A percentile compares a stretch with the other conserved stretches of the same genome.
Evolutionary conservation across 2,888 invertebrate genomes (phyloP).

Genomic region (Tyria jacobaeae): DNA sequence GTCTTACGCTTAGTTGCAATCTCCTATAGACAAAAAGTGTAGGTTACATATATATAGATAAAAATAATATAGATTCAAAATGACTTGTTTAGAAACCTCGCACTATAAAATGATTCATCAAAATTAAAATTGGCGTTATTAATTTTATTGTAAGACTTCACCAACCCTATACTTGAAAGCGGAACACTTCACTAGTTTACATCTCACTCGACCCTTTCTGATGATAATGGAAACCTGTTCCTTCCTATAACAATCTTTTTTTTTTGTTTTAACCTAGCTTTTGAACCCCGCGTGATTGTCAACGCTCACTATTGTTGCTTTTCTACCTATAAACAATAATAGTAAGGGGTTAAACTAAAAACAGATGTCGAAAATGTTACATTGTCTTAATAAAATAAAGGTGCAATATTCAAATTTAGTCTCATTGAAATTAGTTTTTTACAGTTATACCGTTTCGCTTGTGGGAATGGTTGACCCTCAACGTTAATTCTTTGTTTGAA

Average conservation of each 20-base stretch:
- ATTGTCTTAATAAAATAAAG: conserved; percentile 80
- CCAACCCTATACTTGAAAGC: conserved; percentile 66
- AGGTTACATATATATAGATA: too few species aligned
- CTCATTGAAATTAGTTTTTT: conserved; percentile 75
- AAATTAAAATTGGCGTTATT: too few species aligned
- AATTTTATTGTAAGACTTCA: conserved; percentile 8
- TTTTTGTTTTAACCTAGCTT: conserved; percentile 81
- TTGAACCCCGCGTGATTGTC: conserved; percentile 77
- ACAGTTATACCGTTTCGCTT: conserved; percentile 58
- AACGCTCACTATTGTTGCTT: conserved; percentile 75
- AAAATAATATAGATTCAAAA: too few species aligned
- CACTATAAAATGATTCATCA: too few species aligned
- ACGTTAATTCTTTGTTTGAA: conserved; percentile 62
- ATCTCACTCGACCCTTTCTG: conserved; percentile 82
- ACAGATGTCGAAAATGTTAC: conserved; percentile 72
- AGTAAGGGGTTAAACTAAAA: conserved; percentile 60
- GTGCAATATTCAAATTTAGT: conserved; percentile 69
- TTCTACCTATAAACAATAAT: conserved; percentile 74
- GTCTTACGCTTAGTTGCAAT: too few species aligned
- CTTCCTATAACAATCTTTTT: conserved; percentile 73
- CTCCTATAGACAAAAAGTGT: too few species aligned
- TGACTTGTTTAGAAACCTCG: too few species aligned
- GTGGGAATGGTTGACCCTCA: conserved; percentile 80
- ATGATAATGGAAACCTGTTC: conserved; percentile 85
- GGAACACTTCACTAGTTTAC: conserved; percentile 74